Percentiles rank a stretch among this genome's conserved stretches.
Evolutionary conservation across 2,113 vertebrate species (phyloP).

Genomic region (Nannobrachium achirus): DNA sequence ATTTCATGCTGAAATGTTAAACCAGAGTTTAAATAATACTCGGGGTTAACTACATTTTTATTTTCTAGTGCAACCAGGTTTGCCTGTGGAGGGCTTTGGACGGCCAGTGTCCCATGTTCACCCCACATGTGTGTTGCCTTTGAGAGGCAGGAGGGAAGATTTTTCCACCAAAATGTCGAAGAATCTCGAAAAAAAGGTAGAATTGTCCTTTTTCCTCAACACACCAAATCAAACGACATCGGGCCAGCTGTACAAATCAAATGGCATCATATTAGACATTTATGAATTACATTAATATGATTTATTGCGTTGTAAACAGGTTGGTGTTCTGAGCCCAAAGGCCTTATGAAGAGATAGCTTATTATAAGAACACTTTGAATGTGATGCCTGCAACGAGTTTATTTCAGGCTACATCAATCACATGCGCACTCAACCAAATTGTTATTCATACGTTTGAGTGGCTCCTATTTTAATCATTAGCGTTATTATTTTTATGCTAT

Average conservation of each 20-base stretch:
- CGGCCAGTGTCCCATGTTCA: slow-evolving; percentile 16
- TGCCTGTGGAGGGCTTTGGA: slow-evolving; percentile 49
- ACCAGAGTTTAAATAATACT: slow-evolving; percentile 21
- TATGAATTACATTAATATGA: neutral
- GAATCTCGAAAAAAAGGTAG: slow-evolving; percentile 68
- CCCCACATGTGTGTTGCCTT: slow-evolving; percentile 67
- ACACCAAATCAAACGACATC: neutral
- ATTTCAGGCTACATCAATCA: too few relatives aligned
- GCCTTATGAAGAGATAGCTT: neutral
- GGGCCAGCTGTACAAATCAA: neutral
- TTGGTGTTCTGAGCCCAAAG: neutral
- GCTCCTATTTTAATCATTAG: too few relatives aligned
- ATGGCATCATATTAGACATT: too few relatives aligned
- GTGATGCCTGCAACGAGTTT: too few relatives aligned
- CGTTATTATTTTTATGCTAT: too few relatives aligned
- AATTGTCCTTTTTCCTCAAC: slow-evolving; percentile 50
- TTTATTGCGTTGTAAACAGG: neutral
- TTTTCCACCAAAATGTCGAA: slow-evolving; percentile 62
- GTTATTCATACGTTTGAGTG: too few relatives aligned
- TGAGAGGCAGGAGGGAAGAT: slow-evolving; percentile 53
- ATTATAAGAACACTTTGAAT: too few relatives aligned
- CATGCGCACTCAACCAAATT: too few relatives aligned
- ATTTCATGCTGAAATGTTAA: neutral
- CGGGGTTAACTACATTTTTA: slow-evolving; percentile 65
- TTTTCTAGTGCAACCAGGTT: slow-evolving; percentile 63